A percentile compares a stretch with the other conserved stretches of the same genome.
Conservation (phyloP, 2,888 invertebrate species). For the Choristoneura rosaceana region DNA sequence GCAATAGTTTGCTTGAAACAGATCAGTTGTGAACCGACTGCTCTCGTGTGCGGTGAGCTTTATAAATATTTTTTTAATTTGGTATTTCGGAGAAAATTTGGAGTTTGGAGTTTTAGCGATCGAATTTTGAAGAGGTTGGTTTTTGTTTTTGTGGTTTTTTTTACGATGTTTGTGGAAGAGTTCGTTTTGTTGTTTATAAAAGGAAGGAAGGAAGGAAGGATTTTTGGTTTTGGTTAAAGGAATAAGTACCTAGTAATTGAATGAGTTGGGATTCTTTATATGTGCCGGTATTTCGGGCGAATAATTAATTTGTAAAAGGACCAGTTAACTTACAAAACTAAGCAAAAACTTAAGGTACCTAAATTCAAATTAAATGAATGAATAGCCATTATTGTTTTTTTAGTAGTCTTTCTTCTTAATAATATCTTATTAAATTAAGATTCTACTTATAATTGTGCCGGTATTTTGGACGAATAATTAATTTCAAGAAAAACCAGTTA, state of each 20-base stretch:
- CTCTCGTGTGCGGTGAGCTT: conserved; percentile 37
- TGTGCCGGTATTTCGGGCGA: no score
- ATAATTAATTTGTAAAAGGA: no score
- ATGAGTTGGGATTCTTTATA: no score
- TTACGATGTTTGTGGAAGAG: background rate
- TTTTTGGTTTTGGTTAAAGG: background rate
- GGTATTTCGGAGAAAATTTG: background rate
- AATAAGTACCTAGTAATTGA: no score
- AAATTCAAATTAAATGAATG: no score
- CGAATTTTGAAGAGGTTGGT: background rate
- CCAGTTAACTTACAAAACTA: no score
- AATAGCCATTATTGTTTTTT: no score
- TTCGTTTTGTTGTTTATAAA: background rate
- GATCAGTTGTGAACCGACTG: conserved; percentile 35
- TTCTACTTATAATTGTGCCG: background rate
- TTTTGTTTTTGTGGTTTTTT: conserved; percentile 13
- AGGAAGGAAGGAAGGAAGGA: no score
- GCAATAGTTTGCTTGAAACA: conserved; percentile 24
- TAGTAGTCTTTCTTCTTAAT: background rate
- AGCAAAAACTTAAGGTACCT: no score
- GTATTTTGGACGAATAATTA: background rate
- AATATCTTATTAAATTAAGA: background rate
- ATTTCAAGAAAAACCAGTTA: background rate
- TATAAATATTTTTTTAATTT: conserved; percentile 11
- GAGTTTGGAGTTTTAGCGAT: background rate